Percentiles rank a stretch among this genome's conserved stretches.
Conservation (phyloP, 2,113 vertebrate species). For the Sterna hirundo region DNA sequence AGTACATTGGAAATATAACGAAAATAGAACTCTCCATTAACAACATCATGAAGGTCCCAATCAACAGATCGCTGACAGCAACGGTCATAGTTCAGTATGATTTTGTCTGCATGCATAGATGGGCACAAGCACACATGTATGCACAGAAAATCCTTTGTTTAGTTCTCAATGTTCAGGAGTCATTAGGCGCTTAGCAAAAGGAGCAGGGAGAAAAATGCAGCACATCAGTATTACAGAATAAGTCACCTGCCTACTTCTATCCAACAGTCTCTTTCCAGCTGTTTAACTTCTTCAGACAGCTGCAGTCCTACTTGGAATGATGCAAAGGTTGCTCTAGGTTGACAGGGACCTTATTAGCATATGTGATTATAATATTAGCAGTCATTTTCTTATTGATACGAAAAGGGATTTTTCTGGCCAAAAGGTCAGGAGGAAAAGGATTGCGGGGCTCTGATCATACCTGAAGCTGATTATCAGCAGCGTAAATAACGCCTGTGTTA, state of each 20-base stretch:
- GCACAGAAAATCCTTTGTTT: background rate
- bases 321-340: background rate
- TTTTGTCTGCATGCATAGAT: background rate
- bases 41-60: background rate
- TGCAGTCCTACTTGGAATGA: background rate
- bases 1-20: background rate
- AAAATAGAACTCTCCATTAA: background rate
- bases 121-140: background rate
- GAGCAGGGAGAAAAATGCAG: background rate
- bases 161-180: background rate
- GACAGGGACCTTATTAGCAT: background rate
- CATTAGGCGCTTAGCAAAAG: background rate
- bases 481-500: slow-evolving; percentile 10
- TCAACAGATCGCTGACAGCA: background rate
- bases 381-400: background rate
- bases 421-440: background rate
- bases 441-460: background rate
- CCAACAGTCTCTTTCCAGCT: background rate
- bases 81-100: accelerated
- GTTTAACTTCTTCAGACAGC: background rate
- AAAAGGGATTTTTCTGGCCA: background rate
- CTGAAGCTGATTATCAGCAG: slow-evolving; percentile 14
- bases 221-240: background rate
- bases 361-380: background rate
- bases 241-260: background rate